Evolutionary conservation across 2,888 invertebrate genomes (phyloP).

Genomic region (Ophraella communa): DNA sequence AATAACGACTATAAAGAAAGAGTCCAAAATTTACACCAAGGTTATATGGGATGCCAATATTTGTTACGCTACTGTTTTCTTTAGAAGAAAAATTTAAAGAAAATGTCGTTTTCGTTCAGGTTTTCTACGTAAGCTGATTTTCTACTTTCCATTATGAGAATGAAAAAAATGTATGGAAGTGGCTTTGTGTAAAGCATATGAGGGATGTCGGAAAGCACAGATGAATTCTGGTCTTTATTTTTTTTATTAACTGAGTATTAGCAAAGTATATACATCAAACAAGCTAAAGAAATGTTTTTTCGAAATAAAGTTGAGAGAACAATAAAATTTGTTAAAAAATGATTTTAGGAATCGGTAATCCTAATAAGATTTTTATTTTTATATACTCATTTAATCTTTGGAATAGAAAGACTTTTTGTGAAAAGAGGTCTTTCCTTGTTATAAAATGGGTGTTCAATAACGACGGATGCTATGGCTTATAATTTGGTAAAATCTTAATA

Average conservation of each 20-base stretch:
- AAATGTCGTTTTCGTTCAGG: slow-evolving; percentile 18
- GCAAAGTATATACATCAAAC: not conserved
- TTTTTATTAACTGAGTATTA: not conserved
- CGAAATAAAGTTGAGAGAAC: not conserved
- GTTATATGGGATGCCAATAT: not conserved
- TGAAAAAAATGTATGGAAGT: slow-evolving; percentile 16
- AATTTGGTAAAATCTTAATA: no score
- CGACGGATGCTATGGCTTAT: no score
- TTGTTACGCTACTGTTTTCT: slow-evolving; percentile 5
- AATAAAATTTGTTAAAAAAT: not conserved
- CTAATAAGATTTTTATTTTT: no score
- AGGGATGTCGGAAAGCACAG: slow-evolving; percentile 1
- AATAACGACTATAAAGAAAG: no score
- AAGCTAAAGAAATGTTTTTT: not conserved
- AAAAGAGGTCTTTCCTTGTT: no score
- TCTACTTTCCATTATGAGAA: slow-evolving; percentile 20
- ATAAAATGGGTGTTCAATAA: no score
- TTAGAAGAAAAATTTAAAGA: slow-evolving; percentile 8
- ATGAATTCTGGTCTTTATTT: not conserved
- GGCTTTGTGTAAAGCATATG: slow-evolving; percentile 15
- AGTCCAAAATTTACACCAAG: not conserved
- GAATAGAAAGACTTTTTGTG: no score
- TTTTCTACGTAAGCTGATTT: slow-evolving; percentile 21
- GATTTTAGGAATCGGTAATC: not conserved
- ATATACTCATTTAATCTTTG: no score